Evolutionary conservation across 2,888 invertebrate species (phyloP), one percentile per base, ranked within the genome.

Genomic region (Erebia aethiops): DNA sequence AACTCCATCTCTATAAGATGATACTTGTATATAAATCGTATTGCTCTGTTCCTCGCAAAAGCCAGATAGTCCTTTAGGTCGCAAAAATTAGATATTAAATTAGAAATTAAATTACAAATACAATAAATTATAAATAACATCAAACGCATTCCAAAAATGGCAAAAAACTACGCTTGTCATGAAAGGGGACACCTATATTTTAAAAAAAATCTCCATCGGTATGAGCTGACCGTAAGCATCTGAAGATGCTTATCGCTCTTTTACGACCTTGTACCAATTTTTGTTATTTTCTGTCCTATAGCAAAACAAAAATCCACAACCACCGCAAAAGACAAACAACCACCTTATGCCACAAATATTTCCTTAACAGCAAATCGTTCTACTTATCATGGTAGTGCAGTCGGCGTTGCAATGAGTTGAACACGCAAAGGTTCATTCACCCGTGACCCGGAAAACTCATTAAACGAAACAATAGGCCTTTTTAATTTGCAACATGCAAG

Each of bases 371-470:
- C 67, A 72, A 70, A 72, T 71, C 46, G 69, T 75, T 88, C 87
- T 83, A 74, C 77, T 86, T 84, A 83, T 90, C 85, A 75, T 70
- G 87, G 73, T 26, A 49, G 46, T 90, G 90, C 90, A 90, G 87
- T 86, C 81, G 82, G 81, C 80, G 81, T 79, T 82, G 80, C 81
- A 82, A 77, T 81, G 78, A 78, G 78, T 78, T 82, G 84, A 88
- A 85, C 91, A 92, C 90, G 92, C 91, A 79, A 90, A 78, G 82
- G 92, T 85, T 89, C 88, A 69, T 88, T 90, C 78, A 91, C 90
- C 92, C 78, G 81, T 92, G 91, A 92, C 92, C 92, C 81, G 87
- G 77, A 78, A 85, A 70, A 57, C 57, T 67, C 66, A 66, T 67
- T 61, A 41, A 16, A 57, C 63, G 63, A 52, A 63, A 71, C 66